Percentiles rank a stretch among this genome's conserved stretches.
These are phyloP conservation scores for Hirudinaria manillensis DNA, from an alignment of 2,888 invertebrate species.

Conservation along the genomic window DNA sequence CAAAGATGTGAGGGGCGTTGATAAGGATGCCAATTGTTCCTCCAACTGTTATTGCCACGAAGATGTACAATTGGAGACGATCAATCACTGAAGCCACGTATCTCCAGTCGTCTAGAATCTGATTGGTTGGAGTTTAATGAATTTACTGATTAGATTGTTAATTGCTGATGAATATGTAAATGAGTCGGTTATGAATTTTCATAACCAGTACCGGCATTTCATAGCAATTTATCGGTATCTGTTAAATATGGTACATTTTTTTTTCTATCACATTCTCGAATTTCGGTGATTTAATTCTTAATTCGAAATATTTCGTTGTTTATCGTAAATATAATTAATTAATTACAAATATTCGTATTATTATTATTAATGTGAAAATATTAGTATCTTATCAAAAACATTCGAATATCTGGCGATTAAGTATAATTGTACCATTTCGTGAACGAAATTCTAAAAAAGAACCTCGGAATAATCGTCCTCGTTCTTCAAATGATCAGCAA, in stretches of 20 bases:
- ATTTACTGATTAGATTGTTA: conserved; percentile 52
- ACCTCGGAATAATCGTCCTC: conserved; percentile 98
- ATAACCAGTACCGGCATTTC: neutral
- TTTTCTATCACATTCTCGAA: too few species aligned
- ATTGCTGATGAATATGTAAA: neutral
- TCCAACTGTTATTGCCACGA: conserved; percentile 88
- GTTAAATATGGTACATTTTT: too few species aligned
- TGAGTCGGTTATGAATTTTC: neutral
- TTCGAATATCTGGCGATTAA: too few species aligned
- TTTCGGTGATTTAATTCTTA: too few species aligned
- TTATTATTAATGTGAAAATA: too few species aligned
- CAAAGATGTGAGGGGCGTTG: conserved; percentile 95
- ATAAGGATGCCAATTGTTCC: conserved; percentile 91
- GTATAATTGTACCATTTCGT: too few species aligned
- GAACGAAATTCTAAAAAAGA: conserved; percentile 36
- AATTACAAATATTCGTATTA: too few species aligned
- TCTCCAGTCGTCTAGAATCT: conserved; percentile 98
- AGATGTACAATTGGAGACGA: conserved; percentile 86
- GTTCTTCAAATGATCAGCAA: conserved; percentile 90
- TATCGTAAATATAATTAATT: too few species aligned
- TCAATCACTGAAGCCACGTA: conserved; percentile 97
- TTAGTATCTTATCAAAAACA: too few species aligned
- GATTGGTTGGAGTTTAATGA: too few species aligned
- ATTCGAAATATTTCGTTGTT: too few species aligned
- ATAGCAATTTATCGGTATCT: too few species aligned